Evolutionary conservation across 2,797 vertebrate species (phyloP), one percentile per base, ranked within the genome.

Genomic region (Acanthurus lineatus): DNA sequence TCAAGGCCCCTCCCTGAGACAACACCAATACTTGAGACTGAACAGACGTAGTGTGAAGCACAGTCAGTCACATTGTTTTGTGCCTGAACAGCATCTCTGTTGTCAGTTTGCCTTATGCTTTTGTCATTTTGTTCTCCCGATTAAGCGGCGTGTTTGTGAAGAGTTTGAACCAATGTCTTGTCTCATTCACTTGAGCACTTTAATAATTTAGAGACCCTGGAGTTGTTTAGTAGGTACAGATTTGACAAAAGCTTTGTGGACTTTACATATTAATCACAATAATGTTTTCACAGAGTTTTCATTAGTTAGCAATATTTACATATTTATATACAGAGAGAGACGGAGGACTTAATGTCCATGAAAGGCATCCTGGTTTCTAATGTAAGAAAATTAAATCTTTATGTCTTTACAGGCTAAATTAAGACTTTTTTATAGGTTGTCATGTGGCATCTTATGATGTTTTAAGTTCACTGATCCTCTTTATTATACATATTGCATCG

Each of bases 101-200:
- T 35, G 81, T 91, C 81, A 70, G 75, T 80, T 85, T 52, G 89
- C 88, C 89, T 92, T 91, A 76, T 76, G 84, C 76, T 88, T 89
- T 76, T 63, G 45, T 77, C 79, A 40, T 70, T 57, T 77, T 19
- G 14, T 72, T 78, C 69, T 80, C 28, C 77, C 63, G 9, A 73
- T 78, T 7, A 65, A 49, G 73, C 67, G 7, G 69, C 75, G 59
- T 9, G 15, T 65, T 69, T 42, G 58, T 40, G 47, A 80, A 64
- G 69, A 80, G 60, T 90, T 84, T 72, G 77, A 63, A 84, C 76
- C 60, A 59, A 82, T 15, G 52, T 89, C 76, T 85, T 6, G 35
- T 89, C 85, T 83, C 48, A 72, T 89, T 91, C 79, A 90, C 85
- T 86, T 79, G 76, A 89, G 91, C 93, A 94, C 91, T 94, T 93